A percentile compares a stretch with the other conserved stretches of the same genome.
phyloP scores from a whole-genome alignment of 1,140 invertebrate genomes.

The Drosophila pallidifrons region DNA sequence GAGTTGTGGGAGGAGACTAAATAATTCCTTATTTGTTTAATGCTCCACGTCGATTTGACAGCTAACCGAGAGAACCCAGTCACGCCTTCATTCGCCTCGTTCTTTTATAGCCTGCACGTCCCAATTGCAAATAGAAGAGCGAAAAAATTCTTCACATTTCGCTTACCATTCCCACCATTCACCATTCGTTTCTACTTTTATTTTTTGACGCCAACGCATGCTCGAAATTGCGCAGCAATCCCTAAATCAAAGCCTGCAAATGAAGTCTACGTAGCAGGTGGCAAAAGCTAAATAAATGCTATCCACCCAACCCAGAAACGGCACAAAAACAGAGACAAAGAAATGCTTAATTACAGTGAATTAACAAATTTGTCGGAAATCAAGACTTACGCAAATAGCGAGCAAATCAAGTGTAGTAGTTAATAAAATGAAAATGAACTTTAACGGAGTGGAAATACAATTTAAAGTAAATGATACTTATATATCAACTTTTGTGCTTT shows the following conservation, averaged over 20 bases:
- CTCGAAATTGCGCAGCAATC: constrained; percentile 60
- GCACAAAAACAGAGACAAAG: neutral
- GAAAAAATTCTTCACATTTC: constrained; percentile 53
- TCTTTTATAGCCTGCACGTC: constrained; percentile 59
- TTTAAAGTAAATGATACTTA: constrained; percentile 8
- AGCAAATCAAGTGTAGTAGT: neutral
- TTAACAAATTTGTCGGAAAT: neutral
- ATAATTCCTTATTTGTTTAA: constrained; percentile 71
- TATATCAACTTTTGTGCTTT: neutral
- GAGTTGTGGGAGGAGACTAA: neutral
- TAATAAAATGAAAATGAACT: constrained; percentile 1
- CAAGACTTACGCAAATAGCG: neutral
- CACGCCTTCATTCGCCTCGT: constrained; percentile 45
- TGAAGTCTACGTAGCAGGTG: constrained; percentile 44
- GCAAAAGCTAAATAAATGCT: constrained; percentile 3
- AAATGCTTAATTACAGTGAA: constrained; percentile 10
- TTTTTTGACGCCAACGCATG: constrained; percentile 32
- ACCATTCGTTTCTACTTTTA: neutral
- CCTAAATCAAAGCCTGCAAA: constrained; percentile 54
- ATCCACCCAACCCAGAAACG: neutral
- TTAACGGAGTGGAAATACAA: constrained; percentile 3
- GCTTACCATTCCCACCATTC: constrained; percentile 15
- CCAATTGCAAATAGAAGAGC: constrained; percentile 67
- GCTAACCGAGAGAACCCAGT: constrained; percentile 42
- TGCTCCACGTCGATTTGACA: constrained; percentile 60